Conservation (phyloP, 2,113 vertebrate genomes). For the Oncorhynchus clarkii region DNA sequence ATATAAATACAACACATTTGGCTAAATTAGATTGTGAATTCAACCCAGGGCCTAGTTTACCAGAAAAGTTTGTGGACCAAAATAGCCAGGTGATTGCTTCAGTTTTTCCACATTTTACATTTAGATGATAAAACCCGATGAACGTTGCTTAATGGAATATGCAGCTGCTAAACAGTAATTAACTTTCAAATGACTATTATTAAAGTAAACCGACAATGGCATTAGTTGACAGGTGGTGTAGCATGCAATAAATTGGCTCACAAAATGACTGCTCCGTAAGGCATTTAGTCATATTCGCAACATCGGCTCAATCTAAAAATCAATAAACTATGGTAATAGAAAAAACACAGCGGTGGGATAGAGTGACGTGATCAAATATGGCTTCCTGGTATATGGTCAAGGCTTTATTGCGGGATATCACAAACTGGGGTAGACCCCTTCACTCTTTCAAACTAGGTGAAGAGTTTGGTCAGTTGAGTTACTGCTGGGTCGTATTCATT, state of each 20-base stretch:
- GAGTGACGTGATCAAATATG: no score
- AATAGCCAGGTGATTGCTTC: slow-evolving; percentile 48
- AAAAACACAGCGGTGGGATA: no score
- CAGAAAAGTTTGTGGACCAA: slow-evolving; percentile 36
- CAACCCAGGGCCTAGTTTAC: slow-evolving; percentile 51
- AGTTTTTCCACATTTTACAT: slow-evolving; percentile 25
- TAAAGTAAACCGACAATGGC: not conserved
- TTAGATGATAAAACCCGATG: slow-evolving; percentile 5
- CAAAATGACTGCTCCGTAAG: no score
- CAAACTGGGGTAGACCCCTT: no score
- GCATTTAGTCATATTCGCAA: no score
- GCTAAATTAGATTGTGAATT: slow-evolving; percentile 56
- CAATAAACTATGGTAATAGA: no score
- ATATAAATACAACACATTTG: slow-evolving; percentile 60
- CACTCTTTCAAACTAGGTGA: no score
- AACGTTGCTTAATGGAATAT: slow-evolving; percentile 4
- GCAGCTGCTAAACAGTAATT: not conserved
- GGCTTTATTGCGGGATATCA: no score
- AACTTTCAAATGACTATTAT: not conserved
- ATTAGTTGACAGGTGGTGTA: not conserved
- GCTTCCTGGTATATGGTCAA: no score
- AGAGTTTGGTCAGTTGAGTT: no score
- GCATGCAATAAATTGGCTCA: not conserved
- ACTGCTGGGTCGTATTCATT: no score
- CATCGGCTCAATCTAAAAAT: no score